Evolutionary conservation across 2,113 vertebrate genomes (phyloP).

Genomic region (Elachura formosa): DNA sequence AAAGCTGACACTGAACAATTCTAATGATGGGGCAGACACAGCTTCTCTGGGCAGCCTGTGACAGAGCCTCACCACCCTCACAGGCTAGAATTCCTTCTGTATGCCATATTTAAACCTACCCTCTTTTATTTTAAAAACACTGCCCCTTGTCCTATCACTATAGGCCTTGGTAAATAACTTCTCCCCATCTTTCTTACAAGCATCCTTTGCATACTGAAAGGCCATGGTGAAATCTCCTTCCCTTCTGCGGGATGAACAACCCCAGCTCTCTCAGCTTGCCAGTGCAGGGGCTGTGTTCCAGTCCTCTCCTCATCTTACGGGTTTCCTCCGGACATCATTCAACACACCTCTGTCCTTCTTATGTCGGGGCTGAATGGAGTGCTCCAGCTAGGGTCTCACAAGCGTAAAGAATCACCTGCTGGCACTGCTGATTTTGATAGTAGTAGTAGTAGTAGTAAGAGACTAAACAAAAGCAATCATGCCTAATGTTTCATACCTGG

Average conservation of each 20-base stretch:
- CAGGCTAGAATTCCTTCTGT: background rate
- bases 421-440: background rate
- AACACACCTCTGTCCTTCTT: background rate
- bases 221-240: accelerated
- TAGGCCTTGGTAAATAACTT: background rate
- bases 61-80: background rate
- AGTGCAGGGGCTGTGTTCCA: background rate
- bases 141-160: background rate
- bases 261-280: background rate
- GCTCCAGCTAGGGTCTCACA: accelerated
- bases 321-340: background rate
- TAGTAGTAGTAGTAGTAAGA: background rate
- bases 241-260: background rate
- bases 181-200: background rate
- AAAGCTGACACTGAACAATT: background rate
- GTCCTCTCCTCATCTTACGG: background rate
- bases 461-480: background rate
- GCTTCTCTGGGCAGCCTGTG: background rate
- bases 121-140: background rate
- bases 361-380: accelerated
- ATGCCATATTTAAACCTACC: background rate
- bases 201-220: background rate
- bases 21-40: background rate
- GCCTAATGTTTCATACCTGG: background rate
- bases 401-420: background rate